Evolutionary conservation across 2,797 vertebrate species (phyloP).

Genomic region (Sebastes vulpes): DNA sequence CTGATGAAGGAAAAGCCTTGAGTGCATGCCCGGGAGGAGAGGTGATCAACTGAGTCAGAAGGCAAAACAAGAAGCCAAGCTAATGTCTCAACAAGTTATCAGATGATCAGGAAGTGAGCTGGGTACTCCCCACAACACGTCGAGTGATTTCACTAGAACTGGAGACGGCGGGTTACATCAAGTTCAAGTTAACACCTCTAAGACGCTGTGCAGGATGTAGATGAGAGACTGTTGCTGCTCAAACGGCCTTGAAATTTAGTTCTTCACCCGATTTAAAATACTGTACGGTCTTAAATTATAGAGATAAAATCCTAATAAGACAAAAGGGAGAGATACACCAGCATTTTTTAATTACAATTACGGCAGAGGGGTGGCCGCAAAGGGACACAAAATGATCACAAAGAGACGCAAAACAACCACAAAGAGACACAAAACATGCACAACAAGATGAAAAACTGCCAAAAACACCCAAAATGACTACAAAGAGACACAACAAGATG

Average conservation of each 20-base stretch:
- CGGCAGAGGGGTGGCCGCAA: neutral
- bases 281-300: neutral
- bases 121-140: neutral
- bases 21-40: slow-evolving; percentile 16
- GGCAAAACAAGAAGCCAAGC: slow-evolving; percentile 19
- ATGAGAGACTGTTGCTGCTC: neutral
- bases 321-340: neutral
- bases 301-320: neutral
- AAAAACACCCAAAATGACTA: neutral
- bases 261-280: neutral
- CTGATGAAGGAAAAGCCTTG: slow-evolving; percentile 34
- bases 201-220: neutral
- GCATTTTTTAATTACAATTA: neutral
- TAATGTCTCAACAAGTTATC: slow-evolving; percentile 18
- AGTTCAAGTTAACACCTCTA: neutral
- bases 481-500: neutral
- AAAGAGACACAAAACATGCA: too few relatives aligned
- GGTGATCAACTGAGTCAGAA: slow-evolving; percentile 48
- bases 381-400: neutral
- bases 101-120: slow-evolving; percentile 12
- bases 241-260: neutral
- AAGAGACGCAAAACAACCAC: neutral
- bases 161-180: neutral
- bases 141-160: slow-evolving; percentile 5
- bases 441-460: too few relatives aligned